phyloP scores from a whole-genome alignment of 2,797 vertebrate genomes.

The Megalops cyprinoides region DNA sequence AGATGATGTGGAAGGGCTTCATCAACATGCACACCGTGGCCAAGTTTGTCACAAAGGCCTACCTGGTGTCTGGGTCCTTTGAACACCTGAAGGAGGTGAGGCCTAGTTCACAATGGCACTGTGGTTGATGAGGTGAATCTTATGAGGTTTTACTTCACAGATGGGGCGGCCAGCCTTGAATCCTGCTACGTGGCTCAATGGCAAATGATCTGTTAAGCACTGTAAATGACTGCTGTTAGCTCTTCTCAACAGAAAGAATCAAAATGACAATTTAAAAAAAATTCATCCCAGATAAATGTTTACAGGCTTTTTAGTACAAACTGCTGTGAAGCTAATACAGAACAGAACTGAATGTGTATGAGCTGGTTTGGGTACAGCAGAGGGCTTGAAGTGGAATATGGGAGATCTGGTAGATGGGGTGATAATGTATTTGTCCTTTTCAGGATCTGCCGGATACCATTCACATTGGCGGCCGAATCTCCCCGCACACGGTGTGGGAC shows the following conservation, averaged over 20 bases:
- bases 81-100: conserved; percentile 95
- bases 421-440: conserved; percentile 44
- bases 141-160: no score
- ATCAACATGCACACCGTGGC: conserved; percentile 98
- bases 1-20: conserved; percentile 97
- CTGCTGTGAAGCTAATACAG: neutral
- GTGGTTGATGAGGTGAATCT: neutral
- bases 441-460: conserved; percentile 98
- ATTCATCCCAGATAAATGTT: no score
- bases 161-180: neutral
- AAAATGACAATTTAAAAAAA: neutral
- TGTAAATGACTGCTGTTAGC: neutral
- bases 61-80: conserved; percentile 93
- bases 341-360: neutral
- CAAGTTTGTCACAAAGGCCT: conserved; percentile 98
- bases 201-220: neutral
- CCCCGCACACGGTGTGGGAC: conserved; percentile 95
- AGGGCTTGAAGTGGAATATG: no score
- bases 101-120: conserved; percentile 34
- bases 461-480: conserved; percentile 93
- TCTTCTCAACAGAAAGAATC: neutral
- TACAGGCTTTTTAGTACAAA: no score
- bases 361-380: neutral
- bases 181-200: neutral
- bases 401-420: neutral